Evolutionary conservation across 2,797 vertebrate genomes (phyloP), one percentile per base, ranked within the genome.

Genomic region (Galago senegalensis): DNA sequence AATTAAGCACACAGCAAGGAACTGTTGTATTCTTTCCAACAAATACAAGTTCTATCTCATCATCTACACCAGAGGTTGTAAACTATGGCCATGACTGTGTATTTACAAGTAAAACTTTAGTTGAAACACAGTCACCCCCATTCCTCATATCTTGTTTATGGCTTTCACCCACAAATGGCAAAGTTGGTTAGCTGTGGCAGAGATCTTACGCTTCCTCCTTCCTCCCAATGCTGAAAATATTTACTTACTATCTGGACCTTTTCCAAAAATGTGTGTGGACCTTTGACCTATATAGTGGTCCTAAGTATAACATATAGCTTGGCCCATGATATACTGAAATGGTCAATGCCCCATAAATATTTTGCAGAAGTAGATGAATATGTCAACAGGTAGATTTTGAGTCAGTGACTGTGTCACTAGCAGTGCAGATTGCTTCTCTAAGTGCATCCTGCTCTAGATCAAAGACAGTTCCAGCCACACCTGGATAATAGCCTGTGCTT

Each of bases 71-170:
- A 70, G 65, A 34, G 61, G 12, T 34, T 56, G n/a, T 29, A 69
- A 79, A 56, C 29, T 72, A 83, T 10, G 9, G 49, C 3, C 20
- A 13, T 93, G 34, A 6, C 17, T 70, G 29, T 16, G 13, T 34
- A 12, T 31, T 84, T 93, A 65, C 65, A 87, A 82, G 37, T 83
- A 86, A 81, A 92, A 92, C 60, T 40, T 94, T 94, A 69, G 65
- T 21, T 25, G 13, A 90, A 87, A 87, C 18, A 76, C 2, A 85
- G 58, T 29, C 58, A 84, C 31, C 12, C 20, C 18, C 29, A 18
- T 29, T 49, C 23, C 34, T 87, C 0, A 2, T 1, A 1, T n/a
- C 23, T 73, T 29, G 7, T 37, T 56, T 80, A 9, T 31, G 43
- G n/a, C 34, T 63, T 87, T 85, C 43, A 46, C n/a, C n/a, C 27